Evolutionary conservation across 2,888 invertebrate species (phyloP).

Genomic region (Amblyjoppa fuscipennis): DNA sequence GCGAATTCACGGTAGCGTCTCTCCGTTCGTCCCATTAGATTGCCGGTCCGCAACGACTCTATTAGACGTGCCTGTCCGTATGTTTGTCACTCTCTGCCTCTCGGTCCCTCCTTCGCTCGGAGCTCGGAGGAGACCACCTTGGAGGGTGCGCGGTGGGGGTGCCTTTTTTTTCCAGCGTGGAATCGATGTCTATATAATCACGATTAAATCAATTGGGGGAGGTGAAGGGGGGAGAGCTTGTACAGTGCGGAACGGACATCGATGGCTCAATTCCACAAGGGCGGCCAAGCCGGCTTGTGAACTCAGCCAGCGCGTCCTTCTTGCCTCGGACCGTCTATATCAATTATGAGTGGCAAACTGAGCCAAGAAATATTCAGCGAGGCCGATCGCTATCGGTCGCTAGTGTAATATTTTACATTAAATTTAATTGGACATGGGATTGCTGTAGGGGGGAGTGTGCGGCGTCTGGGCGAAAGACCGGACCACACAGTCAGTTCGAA

Average conservation of each 20-base stretch:
- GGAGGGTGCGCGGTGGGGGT: conserved; percentile 3
- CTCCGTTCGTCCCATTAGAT: not conserved
- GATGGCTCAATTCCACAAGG: not conserved
- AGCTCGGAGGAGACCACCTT: conserved; percentile 40
- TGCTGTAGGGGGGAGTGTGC: not conserved
- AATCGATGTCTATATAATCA: conserved; percentile 13
- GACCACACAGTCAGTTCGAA: conserved; percentile 1
- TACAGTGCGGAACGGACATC: not conserved
- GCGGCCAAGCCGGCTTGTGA: not conserved
- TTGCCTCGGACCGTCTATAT: not conserved
- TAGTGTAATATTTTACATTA: conserved; percentile 19
- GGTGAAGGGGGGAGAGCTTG: not conserved
- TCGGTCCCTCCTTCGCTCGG: conserved; percentile 10
- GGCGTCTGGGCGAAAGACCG: not conserved
- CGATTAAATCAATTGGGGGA: conserved; percentile 14
- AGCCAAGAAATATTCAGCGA: conserved; percentile 1
- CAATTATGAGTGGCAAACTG: conserved; percentile 6
- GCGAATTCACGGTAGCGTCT: conserved; percentile 60
- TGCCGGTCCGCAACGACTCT: conserved; percentile 18
- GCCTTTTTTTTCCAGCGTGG: not conserved
- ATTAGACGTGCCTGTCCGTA: conserved; percentile 21
- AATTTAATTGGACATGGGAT: conserved; percentile 23
- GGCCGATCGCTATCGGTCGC: conserved; percentile 2
- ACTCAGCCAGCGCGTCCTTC: not conserved
- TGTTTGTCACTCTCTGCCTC: conserved; percentile 9